Base-by-base conservation (phyloP, 2,113 vertebrate species). In the Bubalus kerabau region DNA sequence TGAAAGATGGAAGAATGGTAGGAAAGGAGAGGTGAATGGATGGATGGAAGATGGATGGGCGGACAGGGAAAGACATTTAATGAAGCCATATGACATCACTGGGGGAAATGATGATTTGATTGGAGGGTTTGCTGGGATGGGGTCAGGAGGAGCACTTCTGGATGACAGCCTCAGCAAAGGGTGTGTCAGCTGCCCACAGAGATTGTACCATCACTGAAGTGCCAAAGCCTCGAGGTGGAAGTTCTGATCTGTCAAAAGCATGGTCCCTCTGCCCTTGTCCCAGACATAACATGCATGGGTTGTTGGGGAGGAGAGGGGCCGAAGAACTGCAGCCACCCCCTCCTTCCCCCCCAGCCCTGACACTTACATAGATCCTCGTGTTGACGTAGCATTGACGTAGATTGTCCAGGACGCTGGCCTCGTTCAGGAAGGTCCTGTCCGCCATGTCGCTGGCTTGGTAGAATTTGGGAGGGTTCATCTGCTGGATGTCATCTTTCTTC, bases 391-490 rank as follows among this genome's bases (percentile, higher is more conserved):
- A 71, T 32, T 98, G 98, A 15, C 46, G 28, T 0, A 97, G 94
- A 32, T 94, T 98, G 95, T 97, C 59, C 26, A 97, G 92, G 95
- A 97, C 7, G 0, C 94, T 97, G 94, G 97, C 95, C 94, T 98
- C 86, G 0, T 98, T 98, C 88, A 98, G 54, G 82, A 98, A 97
- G 32, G 98, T 98, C 97, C 40, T 92, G 84, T 98, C 95, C 6
- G 97, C 98, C 97, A n/a, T 97, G 89, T 97, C 89, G 0, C 1
- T 85, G 2, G 17, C 85, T 85, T 98, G 97, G 71, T 89, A 96
- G 95, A 98, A 97, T 83, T 97, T 96, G 2, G 97, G 81, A 0
- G 19, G 82, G 40, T 98, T 98, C 97, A 92, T 98, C 91, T 98
- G 98, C 84, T 97, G 97, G 90, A 92, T 19, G 2, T 96, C 96